A percentile compares a stretch with the other conserved stretches of the same genome.
Conservation (phyloP, 2,113 vertebrate genomes). For the Stomatorhinus ivindoensis region DNA sequence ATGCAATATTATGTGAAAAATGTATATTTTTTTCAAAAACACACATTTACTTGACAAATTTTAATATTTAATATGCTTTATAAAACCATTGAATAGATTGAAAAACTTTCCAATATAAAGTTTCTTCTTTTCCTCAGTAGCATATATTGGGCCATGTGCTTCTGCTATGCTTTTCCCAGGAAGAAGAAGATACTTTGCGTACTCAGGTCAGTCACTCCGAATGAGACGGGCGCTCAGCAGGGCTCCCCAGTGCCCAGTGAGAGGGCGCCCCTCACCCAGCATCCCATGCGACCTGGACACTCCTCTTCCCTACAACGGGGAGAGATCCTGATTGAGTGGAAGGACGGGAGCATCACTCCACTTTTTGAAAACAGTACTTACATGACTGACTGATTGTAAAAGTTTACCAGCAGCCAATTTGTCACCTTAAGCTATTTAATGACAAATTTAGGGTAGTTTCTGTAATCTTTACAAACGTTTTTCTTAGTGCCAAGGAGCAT, state of each 20-base stretch:
- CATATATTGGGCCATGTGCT: neutral
- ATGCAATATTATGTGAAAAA: neutral
- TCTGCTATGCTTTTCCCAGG: slow-evolving; percentile 38
- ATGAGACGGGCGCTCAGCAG: slow-evolving; percentile 40
- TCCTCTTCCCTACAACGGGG: slow-evolving; percentile 60
- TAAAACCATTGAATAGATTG: neutral
- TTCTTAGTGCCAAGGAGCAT: neutral
- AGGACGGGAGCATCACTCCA: slow-evolving; percentile 70
- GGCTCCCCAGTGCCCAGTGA: slow-evolving; percentile 53
- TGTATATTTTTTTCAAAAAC: neutral
- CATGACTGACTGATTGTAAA: slow-evolving; percentile 24
- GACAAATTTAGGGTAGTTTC: neutral
- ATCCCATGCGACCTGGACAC: slow-evolving; percentile 50
- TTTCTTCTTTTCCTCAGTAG: neutral
- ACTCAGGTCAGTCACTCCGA: slow-evolving; percentile 56
- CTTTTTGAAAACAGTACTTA: slow-evolving; percentile 61
- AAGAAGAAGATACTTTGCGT: slow-evolving; percentile 69
- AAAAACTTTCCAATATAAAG: neutral
- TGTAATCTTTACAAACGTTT: neutral
- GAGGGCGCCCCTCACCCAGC: slow-evolving; percentile 53
- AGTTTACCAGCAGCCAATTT: neutral
- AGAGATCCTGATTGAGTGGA: slow-evolving; percentile 78
- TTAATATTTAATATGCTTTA: neutral
- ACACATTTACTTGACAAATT: neutral
- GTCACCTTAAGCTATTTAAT: neutral